phyloP scores from a whole-genome alignment of 2,113 vertebrate species.

The Myotis yumanensis region DNA sequence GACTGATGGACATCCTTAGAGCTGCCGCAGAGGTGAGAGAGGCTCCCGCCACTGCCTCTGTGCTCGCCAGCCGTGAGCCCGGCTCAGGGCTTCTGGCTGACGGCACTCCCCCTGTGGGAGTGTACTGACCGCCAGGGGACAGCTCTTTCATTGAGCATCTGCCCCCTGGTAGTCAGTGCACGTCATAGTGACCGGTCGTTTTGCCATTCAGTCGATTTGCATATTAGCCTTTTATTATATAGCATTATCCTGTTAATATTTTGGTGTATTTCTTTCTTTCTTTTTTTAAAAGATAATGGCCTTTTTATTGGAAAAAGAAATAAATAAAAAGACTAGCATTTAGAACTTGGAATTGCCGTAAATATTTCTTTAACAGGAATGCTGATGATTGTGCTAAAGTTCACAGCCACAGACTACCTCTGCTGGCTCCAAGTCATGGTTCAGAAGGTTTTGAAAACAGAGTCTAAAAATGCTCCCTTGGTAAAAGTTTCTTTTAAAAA shows the following conservation, averaged over 20 bases:
- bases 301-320: constrained; percentile 95
- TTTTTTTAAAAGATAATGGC: constrained; percentile 90
- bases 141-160: no score
- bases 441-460: constrained; percentile 91
- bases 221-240: no score
- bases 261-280: neutral
- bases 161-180: no score
- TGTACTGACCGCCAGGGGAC: no score
- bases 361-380: constrained; percentile 91
- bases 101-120: no score
- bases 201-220: no score
- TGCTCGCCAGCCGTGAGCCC: no score
- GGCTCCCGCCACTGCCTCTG: no score
- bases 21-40: no score
- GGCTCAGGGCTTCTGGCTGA: no score
- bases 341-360: constrained; percentile 99
- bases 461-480: constrained; percentile 88
- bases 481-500: constrained; percentile 84
- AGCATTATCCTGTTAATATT: neutral
- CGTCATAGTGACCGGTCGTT: no score
- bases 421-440: constrained; percentile 89
- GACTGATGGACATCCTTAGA: no score
- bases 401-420: constrained; percentile 89
- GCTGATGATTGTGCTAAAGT: constrained; percentile 88
- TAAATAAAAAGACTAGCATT: constrained; percentile 94